Base-by-base conservation (phyloP, 2,113 vertebrate species). In the Bufo bufo region DNA sequence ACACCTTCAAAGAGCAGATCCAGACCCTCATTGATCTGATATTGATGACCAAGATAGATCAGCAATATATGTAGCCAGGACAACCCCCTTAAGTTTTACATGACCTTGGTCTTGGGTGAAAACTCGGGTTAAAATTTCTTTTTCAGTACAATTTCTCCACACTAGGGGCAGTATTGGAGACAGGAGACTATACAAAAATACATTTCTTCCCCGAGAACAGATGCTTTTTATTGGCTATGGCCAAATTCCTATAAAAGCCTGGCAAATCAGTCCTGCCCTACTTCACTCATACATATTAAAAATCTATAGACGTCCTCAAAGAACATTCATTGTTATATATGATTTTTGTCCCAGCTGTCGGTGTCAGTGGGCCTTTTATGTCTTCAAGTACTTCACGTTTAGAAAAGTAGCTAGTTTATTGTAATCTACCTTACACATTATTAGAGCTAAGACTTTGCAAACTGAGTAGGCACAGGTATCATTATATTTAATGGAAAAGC, bases 401-500 rank as follows among this genome's bases (percentile, higher is more conserved):
- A 12, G 59, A 13, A 86, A 86, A 86, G 77, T 79, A 61, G 14
- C 72, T 79, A 54, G 75, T 79, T 61, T 61, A 63, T 77, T 50
- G 43, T 65, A 86, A 78, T 77, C 56, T 65, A 61, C 49, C 56
- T 77, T 47, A 43, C 17, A 50, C 59, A 43, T 86, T 69, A 86
- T 58, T 14, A 65, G 58, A 66, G 72, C 47, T 63, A 77, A 85
- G 75, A 17, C 54, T 3, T 23, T 52, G 85, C 75, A 79, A 79
- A 66, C 17, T 69, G 72, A 56, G 61, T 9, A 52, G 49, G 75
- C 77, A 80, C 85, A 86, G 85, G 75, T 86, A 77, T 77, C 77
- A 79, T 86, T 86, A 86, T 50, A 63, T 71, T 33, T 86, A 61
- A 86, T 66, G 45, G 75, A 6, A 69, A 86, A 52, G 61, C 59